A percentile compares a stretch with the other conserved stretches of the same genome.
Conservation (phyloP, 2,888 invertebrate genomes). For the Entomobrya multifasciata region DNA sequence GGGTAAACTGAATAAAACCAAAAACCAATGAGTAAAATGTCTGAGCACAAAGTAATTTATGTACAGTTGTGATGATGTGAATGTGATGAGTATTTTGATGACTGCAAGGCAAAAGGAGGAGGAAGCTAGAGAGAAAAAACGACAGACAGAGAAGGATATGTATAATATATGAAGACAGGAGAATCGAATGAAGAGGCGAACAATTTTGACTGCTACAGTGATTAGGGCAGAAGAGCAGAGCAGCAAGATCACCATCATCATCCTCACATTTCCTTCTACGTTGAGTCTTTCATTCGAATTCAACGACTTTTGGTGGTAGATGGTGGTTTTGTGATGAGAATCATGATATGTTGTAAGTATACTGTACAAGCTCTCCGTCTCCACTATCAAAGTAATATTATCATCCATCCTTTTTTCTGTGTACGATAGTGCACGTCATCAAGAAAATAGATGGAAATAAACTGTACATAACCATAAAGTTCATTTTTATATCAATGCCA, state of each 20-base stretch:
- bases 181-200: slow-evolving; percentile 1
- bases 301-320: slow-evolving; percentile 48
- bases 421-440: no score
- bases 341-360: slow-evolving; percentile 43
- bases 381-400: slow-evolving; percentile 12
- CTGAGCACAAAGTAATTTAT: slow-evolving; percentile 54
- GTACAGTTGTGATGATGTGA: slow-evolving; percentile 46
- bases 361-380: background rate
- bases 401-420: no score
- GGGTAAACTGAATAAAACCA: slow-evolving; percentile 43
- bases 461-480: background rate
- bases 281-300: no score
- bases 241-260: slow-evolving; percentile 47
- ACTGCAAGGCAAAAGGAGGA: slow-evolving; percentile 54
- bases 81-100: slow-evolving; percentile 50
- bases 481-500: slow-evolving; percentile 15
- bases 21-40: slow-evolving; percentile 55
- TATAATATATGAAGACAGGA: no score
- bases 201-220: slow-evolving; percentile 9
- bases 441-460: background rate
- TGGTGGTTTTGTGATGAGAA: slow-evolving; percentile 1
- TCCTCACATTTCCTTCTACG: slow-evolving; percentile 7
- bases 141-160: slow-evolving; percentile 17
- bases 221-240: slow-evolving; percentile 62
- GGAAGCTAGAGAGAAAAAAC: slow-evolving; percentile 49